A percentile compares a stretch with the other conserved stretches of the same genome.
Conservation (phyloP, 2,797 vertebrate genomes). For the Sarcoramphus papa region DNA sequence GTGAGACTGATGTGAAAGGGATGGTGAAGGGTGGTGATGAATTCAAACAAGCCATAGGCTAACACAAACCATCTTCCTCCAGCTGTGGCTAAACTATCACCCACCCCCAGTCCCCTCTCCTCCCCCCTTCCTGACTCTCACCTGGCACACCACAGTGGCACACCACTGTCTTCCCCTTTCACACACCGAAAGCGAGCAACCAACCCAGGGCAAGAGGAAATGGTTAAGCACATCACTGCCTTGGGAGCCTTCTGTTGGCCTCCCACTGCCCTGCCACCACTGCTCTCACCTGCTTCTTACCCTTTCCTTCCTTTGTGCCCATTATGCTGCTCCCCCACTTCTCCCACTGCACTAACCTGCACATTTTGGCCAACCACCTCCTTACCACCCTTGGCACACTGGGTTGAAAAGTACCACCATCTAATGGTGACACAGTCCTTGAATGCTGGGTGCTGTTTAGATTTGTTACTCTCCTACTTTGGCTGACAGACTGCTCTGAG, state of each 20-base stretch:
- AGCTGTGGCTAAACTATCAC: not conserved
- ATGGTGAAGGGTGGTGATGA: not conserved
- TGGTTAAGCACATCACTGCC: not conserved
- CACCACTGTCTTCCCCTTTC: not conserved
- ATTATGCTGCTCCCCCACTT: not conserved
- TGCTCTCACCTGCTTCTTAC: not conserved
- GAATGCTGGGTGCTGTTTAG: not conserved
- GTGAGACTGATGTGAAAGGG: not conserved
- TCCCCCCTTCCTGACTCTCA: not conserved
- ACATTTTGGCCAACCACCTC: not conserved
- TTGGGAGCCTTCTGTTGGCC: not conserved
- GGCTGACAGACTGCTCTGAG: not conserved
- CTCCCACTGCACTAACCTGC: not conserved
- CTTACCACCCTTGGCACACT: not conserved
- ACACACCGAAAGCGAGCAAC: fast-evolving
- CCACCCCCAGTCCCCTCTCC: not conserved
- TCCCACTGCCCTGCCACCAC: not conserved
- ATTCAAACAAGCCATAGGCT: not conserved
- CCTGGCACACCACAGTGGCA: not conserved
- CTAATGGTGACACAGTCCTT: not conserved
- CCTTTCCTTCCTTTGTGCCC: not conserved
- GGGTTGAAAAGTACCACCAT: not conserved
- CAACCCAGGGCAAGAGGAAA: not conserved
- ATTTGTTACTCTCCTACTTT: not conserved
- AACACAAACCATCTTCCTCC: not conserved